A percentile compares a stretch with the other conserved stretches of the same genome.
Evolutionary conservation across 2,888 invertebrate species (phyloP).

Genomic region (Dryococelus australis): DNA sequence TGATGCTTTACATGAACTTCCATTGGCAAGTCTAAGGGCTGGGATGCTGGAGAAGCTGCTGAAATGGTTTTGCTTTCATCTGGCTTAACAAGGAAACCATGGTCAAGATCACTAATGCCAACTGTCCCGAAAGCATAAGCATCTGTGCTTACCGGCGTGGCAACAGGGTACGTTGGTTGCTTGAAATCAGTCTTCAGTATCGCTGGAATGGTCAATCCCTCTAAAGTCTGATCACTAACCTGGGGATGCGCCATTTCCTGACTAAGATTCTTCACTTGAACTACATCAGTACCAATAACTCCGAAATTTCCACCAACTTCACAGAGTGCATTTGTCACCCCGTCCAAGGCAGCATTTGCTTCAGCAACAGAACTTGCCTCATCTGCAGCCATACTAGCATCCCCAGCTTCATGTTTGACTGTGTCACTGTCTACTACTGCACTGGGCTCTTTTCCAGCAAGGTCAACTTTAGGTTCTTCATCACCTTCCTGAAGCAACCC

Average conservation of each 20-base stretch:
- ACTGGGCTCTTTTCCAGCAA: background rate
- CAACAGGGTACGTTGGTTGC: background rate
- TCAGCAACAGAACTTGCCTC: background rate
- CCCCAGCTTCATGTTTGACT: background rate
- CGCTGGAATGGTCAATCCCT: background rate
- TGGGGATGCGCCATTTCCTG: background rate
- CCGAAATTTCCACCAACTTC: background rate
- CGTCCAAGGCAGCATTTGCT: background rate
- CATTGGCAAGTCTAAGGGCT: background rate
- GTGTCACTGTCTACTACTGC: background rate
- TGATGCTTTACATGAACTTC: constrained; percentile 23
- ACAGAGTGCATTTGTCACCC: background rate
- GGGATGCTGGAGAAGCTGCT: background rate
- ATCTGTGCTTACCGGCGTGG: background rate
- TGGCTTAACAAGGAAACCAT: background rate
- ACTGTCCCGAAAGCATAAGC: background rate
- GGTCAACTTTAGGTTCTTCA: background rate
- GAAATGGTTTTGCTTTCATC: background rate
- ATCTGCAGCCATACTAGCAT: background rate
- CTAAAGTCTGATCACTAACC: background rate
- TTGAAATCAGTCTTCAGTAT: background rate
- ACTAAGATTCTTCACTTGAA: background rate
- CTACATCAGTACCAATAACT: background rate
- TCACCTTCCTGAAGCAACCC: background rate
- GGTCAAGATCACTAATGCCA: background rate